phyloP scores from a whole-genome alignment of 2,113 vertebrate species.

The Prolemur simus region DNA sequence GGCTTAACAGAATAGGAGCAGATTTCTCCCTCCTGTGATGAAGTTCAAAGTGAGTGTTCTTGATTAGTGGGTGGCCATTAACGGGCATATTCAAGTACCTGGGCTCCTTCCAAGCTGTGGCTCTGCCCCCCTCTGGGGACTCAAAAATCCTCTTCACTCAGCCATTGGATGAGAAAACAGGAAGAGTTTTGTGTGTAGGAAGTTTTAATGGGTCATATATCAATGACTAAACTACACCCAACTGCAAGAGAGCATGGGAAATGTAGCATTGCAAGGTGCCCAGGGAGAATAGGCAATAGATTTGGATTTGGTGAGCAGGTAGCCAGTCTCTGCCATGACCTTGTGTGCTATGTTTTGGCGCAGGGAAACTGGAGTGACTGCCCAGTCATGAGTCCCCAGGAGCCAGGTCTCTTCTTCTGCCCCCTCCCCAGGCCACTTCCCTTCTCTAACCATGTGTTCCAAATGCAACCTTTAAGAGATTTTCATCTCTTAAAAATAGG shows the following conservation, averaged over 20 bases:
- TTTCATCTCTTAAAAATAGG: too few relatives aligned
- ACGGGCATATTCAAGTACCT: not conserved
- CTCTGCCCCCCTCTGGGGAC: not conserved
- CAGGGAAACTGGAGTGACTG: not conserved
- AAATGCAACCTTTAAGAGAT: too few relatives aligned
- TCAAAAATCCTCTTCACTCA: not conserved
- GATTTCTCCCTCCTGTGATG: not conserved
- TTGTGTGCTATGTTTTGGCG: not conserved
- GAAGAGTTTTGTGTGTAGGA: not conserved
- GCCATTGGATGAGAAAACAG: not conserved
- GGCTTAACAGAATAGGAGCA: not conserved
- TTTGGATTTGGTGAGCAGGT: not conserved
- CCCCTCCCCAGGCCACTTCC: not conserved
- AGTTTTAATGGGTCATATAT: not conserved
- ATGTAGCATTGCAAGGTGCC: not conserved
- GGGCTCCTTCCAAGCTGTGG: not conserved
- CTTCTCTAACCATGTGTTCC: not conserved
- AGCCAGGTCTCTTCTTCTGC: too few relatives aligned
- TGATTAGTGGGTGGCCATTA: too few relatives aligned
- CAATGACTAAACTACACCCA: not conserved
- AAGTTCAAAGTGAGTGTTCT: not conserved
- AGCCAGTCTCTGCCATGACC: not conserved
- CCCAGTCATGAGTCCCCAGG: not conserved
- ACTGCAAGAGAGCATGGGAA: not conserved
- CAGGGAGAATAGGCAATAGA: not conserved